Conservation (phyloP, 2,113 vertebrate species). For the Tor tambroides region DNA sequence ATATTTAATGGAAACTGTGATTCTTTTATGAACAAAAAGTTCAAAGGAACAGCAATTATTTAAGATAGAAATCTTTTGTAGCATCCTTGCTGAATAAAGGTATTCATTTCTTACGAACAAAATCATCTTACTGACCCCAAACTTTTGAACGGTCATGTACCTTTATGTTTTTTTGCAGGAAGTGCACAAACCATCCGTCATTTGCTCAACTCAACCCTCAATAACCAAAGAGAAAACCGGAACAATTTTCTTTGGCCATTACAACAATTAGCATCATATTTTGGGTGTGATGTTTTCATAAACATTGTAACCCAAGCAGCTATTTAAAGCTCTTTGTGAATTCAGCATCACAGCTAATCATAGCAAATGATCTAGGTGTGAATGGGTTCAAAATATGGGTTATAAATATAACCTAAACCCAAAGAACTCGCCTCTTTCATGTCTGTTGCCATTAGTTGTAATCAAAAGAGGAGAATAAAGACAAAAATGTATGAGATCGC, state of each 20-base stretch:
- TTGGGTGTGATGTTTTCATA: not conserved
- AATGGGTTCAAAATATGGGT: slow-evolving; percentile 51
- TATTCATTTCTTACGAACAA: no score
- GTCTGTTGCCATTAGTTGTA: slow-evolving; percentile 39
- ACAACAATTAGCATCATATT: not conserved
- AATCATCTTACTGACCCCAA: no score
- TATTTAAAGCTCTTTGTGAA: not conserved
- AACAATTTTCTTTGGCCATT: not conserved
- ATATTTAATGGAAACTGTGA: no score
- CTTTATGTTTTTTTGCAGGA: no score
- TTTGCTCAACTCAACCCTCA: not conserved
- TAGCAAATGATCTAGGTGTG: slow-evolving; percentile 30
- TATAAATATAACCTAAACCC: slow-evolving; percentile 45
- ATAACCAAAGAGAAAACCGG: not conserved
- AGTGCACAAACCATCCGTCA: not conserved
- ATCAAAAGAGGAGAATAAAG: slow-evolving; percentile 35
- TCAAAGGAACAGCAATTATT: no score
- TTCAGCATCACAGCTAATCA: not conserved
- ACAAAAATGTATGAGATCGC: slow-evolving; percentile 40
- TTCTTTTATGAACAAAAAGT: no score
- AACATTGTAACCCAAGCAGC: not conserved
- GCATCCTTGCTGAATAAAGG: no score
- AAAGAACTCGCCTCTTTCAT: slow-evolving; percentile 40
- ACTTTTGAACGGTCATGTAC: no score
- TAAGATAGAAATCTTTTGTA: no score